These are phyloP conservation scores for Eudasyphora cyanicolor DNA, from an alignment of 2,888 invertebrate species.

Conservation along the genomic window DNA sequence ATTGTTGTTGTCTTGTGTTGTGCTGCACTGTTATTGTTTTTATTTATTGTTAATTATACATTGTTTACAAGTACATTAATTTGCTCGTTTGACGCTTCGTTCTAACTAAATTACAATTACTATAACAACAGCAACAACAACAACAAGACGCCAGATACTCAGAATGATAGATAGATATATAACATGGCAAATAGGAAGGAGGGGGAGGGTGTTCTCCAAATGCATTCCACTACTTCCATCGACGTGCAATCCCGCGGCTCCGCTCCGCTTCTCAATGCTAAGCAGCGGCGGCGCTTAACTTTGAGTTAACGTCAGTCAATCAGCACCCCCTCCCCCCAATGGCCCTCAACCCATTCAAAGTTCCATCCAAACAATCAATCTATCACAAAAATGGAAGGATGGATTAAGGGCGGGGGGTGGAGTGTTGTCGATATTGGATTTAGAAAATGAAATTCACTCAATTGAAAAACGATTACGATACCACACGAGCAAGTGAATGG, in stretches of 20 bases:
- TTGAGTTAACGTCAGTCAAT: background rate
- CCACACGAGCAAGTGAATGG: slow-evolving; percentile 19
- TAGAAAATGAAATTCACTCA: background rate
- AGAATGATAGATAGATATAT: background rate
- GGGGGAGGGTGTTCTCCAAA: background rate
- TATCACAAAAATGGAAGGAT: background rate
- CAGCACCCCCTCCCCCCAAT: background rate
- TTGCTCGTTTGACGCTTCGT: slow-evolving; percentile 59
- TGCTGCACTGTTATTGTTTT: slow-evolving; percentile 25
- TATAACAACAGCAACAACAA: background rate
- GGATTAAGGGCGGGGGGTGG: background rate
- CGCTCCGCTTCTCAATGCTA: background rate
- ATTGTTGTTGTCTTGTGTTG: slow-evolving; percentile 2
- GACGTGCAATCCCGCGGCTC: too few relatives aligned
- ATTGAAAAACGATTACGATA: slow-evolving; percentile 26
- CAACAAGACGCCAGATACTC: background rate
- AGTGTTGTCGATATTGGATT: background rate
- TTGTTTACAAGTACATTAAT: slow-evolving; percentile 56
- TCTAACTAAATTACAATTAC: slow-evolving; percentile 23
- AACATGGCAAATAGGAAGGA: background rate
- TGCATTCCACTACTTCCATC: background rate
- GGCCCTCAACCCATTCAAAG: background rate
- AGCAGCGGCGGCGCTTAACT: background rate
- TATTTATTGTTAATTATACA: slow-evolving; percentile 40
- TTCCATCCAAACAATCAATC: slow-evolving; percentile 11